Conservation (phyloP, 2,113 vertebrate genomes). For the Cephalopterus ornatus region DNA sequence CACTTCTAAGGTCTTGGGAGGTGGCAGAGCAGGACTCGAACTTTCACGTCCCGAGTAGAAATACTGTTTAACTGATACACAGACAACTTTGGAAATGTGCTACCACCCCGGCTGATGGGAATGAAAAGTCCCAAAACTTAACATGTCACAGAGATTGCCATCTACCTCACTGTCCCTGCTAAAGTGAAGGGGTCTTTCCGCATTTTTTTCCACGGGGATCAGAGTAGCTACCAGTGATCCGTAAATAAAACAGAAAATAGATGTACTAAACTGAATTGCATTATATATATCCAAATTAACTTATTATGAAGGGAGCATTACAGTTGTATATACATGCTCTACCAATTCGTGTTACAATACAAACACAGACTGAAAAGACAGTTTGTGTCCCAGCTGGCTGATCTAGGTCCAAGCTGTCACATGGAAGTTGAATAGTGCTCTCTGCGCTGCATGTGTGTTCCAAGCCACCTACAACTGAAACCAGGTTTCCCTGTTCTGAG, state of each 20-base stretch:
- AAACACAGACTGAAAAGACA: neutral
- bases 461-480: neutral
- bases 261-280: neutral
- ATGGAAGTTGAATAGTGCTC: neutral
- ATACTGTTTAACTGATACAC: accelerated
- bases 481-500: neutral
- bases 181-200: neutral
- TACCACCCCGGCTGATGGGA: neutral
- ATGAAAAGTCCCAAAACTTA: neutral
- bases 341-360: neutral
- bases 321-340: neutral
- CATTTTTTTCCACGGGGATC: neutral
- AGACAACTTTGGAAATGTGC: neutral
- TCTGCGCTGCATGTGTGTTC: neutral
- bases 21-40: neutral
- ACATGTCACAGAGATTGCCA: neutral
- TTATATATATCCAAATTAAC: neutral
- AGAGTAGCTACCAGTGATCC: neutral
- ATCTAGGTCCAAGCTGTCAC: neutral
- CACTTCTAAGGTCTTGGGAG: neutral
- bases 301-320: neutral
- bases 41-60: neutral
- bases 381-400: neutral
- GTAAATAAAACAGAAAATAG: neutral
- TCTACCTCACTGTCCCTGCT: neutral